Conservation (phyloP, 2,888 invertebrate genomes). For the Acanthococcus lagerstroemiae region DNA sequence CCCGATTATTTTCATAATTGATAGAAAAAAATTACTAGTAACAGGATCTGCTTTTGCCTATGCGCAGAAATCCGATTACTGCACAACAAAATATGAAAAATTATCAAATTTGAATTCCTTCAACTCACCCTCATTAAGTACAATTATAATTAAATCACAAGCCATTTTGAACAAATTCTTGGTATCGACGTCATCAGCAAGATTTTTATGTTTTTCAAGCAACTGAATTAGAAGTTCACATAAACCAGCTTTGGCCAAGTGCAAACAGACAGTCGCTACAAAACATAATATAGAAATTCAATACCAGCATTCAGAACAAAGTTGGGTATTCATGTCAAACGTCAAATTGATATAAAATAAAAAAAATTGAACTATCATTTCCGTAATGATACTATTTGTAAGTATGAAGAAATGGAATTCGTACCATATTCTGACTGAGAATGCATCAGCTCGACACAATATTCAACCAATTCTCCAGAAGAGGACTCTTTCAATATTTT, state of each 20-base stretch:
- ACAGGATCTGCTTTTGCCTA: no score
- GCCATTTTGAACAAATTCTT: slow-evolving; percentile 67
- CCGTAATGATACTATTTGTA: no score
- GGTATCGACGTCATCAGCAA: slow-evolving; percentile 52
- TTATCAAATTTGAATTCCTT: no score
- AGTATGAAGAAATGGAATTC: neutral
- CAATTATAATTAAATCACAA: slow-evolving; percentile 72
- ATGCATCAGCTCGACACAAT: slow-evolving; percentile 65
- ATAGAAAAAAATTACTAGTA: no score
- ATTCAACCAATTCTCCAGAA: slow-evolving; percentile 61
- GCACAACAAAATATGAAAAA: no score
- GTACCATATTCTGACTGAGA: slow-evolving; percentile 66
- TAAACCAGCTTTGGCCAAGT: slow-evolving; percentile 64
- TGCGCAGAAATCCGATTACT: no score
- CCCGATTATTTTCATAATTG: no score
- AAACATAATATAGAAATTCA: slow-evolving; percentile 35
- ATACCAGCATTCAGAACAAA: neutral
- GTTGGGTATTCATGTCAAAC: slow-evolving; percentile 1
- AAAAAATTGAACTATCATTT: neutral
- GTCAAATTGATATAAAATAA: neutral
- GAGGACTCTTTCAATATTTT: slow-evolving; percentile 54
- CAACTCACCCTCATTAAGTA: slow-evolving; percentile 68
- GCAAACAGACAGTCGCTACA: slow-evolving; percentile 64
- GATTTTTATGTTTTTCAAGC: slow-evolving; percentile 57
- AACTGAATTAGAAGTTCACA: slow-evolving; percentile 65